Conservation (phyloP, 2,113 vertebrate species). For the Corythoichthys intestinalis region DNA sequence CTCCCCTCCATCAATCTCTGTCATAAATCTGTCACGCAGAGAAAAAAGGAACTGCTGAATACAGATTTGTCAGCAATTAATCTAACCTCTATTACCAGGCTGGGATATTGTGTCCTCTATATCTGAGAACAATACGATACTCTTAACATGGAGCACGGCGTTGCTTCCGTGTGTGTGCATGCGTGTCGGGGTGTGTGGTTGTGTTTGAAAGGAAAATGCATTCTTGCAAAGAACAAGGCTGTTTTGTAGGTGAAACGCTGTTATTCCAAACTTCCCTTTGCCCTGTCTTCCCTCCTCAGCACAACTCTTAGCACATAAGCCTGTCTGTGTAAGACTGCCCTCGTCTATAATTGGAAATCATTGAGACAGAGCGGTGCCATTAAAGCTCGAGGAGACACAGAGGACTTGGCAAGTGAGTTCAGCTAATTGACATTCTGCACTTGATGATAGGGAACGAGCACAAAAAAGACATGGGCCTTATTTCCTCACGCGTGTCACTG, state of each 20-base stretch:
- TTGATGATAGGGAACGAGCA: conserved; percentile 20
- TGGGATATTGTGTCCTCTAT: conserved; percentile 65
- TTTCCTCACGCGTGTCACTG: neutral
- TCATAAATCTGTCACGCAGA: conserved; percentile 64
- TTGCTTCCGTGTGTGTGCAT: conserved; percentile 33
- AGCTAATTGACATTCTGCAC: conserved; percentile 29
- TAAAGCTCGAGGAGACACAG: conserved; percentile 30
- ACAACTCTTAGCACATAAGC: neutral
- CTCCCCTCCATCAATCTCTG: conserved; percentile 76
- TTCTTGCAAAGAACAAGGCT: conserved; percentile 4
- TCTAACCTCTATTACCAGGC: conserved; percentile 70
- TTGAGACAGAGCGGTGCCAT: conserved; percentile 6
- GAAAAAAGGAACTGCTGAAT: conserved; percentile 71
- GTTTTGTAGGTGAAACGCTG: conserved; percentile 16
- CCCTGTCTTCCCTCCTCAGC: conserved; percentile 2
- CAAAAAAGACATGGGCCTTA: neutral
- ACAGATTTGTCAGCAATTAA: conserved; percentile 73
- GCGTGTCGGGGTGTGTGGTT: conserved; percentile 20
- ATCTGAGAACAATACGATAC: conserved; percentile 58
- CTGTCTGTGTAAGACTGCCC: neutral
- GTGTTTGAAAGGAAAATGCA: conserved; percentile 1
- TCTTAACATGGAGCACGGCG: conserved; percentile 34
- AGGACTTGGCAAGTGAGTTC: conserved; percentile 6
- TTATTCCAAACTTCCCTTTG: conserved; percentile 8
- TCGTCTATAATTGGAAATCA: conserved; percentile 27